phyloP scores from a whole-genome alignment of 2,888 invertebrate genomes.

The Pristionchus mayeri region DNA sequence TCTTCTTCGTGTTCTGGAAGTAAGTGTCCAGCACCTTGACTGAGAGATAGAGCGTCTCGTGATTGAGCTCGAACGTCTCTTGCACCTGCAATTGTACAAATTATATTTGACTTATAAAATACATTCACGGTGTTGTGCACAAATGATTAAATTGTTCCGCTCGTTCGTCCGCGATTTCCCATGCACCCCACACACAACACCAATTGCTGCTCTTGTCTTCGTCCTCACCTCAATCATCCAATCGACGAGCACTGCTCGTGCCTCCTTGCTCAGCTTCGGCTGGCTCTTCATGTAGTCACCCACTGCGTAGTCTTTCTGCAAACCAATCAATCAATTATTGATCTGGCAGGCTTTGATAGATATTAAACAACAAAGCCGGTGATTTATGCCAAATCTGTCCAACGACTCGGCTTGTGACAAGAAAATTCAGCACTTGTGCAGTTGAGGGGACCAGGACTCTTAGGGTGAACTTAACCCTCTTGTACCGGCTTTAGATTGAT shows the following conservation, averaged over 20 bases:
- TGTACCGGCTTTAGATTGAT: too few species aligned
- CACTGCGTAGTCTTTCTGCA: constrained; percentile 58
- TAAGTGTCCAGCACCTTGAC: constrained; percentile 95
- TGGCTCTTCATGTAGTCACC: constrained; percentile 80
- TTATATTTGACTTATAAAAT: too few species aligned
- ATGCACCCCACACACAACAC: too few species aligned
- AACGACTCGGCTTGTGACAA: too few species aligned
- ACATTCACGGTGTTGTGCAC: too few species aligned
- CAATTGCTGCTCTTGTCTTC: not conserved
- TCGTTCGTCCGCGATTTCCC: too few species aligned
- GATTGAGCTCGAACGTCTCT: constrained; percentile 91
- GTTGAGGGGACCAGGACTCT: too few species aligned
- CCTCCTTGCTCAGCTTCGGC: constrained; percentile 86
- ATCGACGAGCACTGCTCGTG: constrained; percentile 94
- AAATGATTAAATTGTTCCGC: too few species aligned
- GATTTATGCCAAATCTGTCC: not conserved
- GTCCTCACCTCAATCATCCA: constrained; percentile 94
- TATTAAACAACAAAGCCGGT: not conserved
- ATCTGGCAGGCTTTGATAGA: not conserved
- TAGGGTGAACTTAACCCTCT: too few species aligned
- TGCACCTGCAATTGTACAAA: constrained; percentile 60
- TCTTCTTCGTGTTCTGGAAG: constrained; percentile 80
- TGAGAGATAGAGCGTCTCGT: constrained; percentile 95
- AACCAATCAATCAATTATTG: not conserved
- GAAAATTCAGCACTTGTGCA: too few species aligned